Conservation (phyloP, 2,888 invertebrate genomes). For the Epirrita christyi region DNA sequence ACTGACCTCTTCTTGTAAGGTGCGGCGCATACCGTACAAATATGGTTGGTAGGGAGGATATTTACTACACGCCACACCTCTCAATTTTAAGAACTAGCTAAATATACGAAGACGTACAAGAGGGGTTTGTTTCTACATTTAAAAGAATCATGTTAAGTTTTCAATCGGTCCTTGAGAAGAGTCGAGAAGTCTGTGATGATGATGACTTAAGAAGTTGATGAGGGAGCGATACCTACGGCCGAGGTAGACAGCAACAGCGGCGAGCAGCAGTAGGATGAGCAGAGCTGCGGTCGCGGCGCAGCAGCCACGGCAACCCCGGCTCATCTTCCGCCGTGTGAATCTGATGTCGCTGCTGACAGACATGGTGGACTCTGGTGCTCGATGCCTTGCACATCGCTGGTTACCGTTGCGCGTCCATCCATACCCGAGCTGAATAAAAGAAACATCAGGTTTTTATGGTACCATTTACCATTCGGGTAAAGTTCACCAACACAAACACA, state of each 20-base stretch:
- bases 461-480: neutral
- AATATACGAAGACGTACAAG: too few species aligned
- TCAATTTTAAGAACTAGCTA: neutral
- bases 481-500: too few species aligned
- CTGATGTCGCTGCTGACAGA: slow-evolving; percentile 95
- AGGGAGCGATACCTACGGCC: slow-evolving; percentile 81
- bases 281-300: slow-evolving; percentile 94
- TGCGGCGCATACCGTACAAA: slow-evolving; percentile 5
- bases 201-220: neutral
- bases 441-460: neutral
- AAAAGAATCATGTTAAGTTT: too few species aligned
- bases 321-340: slow-evolving; percentile 93
- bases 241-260: slow-evolving; percentile 85
- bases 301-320: slow-evolving; percentile 93
- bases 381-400: slow-evolving; percentile 68
- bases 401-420: slow-evolving; percentile 71
- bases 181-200: neutral
- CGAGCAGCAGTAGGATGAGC: slow-evolving; percentile 89
- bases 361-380: slow-evolving; percentile 90
- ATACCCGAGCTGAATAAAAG: slow-evolving; percentile 65
- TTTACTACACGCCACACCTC: neutral
- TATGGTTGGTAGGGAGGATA: too few species aligned
- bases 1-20: slow-evolving; percentile 13
- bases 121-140: too few species aligned
- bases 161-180: too few species aligned